phyloP scores from a whole-genome alignment of 35 echinoderm and acorn worm genomes.

The Eucidaris tribuloides region DNA sequence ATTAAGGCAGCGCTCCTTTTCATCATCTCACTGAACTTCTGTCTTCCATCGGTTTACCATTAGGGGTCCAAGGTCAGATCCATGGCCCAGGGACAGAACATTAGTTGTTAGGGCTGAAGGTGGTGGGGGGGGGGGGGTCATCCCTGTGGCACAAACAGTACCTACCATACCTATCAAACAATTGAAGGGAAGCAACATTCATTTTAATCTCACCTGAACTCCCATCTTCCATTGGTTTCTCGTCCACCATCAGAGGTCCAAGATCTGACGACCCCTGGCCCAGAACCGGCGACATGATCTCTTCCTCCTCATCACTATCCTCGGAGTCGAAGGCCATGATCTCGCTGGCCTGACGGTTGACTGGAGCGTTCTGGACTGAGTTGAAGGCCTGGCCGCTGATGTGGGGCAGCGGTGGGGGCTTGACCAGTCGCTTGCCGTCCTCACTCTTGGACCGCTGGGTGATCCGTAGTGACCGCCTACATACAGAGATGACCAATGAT shows the following conservation, averaged over 20 bases:
- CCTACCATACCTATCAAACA: no score
- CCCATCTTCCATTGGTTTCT: constrained; percentile 66
- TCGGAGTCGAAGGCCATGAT: constrained; percentile 98
- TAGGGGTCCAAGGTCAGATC: no score
- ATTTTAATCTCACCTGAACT: constrained; percentile 56
- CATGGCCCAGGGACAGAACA: no score
- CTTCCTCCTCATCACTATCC: constrained; percentile 85
- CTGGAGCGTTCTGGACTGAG: constrained; percentile 26
- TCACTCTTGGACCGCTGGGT: not conserved
- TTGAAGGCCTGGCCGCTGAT: constrained; percentile 34
- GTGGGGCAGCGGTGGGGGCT: constrained; percentile 2
- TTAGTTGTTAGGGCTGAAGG: no score
- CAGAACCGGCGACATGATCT: constrained; percentile 41
- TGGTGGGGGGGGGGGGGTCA: not conserved
- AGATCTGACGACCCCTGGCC: constrained; percentile 6
- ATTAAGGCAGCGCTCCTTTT: no score
- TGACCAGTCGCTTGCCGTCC: not conserved
- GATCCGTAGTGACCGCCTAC: not conserved
- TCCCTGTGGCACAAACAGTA: not conserved
- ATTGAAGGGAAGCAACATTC: not conserved
- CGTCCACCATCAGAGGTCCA: constrained; percentile 60
- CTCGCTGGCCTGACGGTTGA: constrained; percentile 63
- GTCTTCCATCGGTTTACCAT: no score
- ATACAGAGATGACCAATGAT: not conserved
- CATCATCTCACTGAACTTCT: no score